A percentile compares a stretch with the other conserved stretches of the same genome.
Conservation (phyloP, 1,140 invertebrate species). For the Eueides isabella region DNA sequence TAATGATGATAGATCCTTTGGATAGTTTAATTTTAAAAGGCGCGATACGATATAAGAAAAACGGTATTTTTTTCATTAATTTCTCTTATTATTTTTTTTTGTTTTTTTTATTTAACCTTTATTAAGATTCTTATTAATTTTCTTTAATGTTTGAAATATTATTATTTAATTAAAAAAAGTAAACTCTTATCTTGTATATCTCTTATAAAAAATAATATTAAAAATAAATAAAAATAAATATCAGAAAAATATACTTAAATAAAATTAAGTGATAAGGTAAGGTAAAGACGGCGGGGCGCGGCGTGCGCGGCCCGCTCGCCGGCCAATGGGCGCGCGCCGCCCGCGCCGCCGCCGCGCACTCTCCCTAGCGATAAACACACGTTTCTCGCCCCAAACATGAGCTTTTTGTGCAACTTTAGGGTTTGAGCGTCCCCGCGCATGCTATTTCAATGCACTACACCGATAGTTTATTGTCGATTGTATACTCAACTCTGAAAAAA, state of each 20-base stretch:
- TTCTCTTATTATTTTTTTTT: no score
- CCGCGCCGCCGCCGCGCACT: slow-evolving; percentile 46
- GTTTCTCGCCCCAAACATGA: slow-evolving; percentile 51
- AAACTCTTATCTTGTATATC: background rate
- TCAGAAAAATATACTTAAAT: background rate
- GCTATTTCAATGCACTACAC: background rate
- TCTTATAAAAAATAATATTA: background rate
- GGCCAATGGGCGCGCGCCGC: slow-evolving; percentile 59
- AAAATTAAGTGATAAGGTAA: slow-evolving; percentile 35
- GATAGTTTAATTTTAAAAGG: no score
- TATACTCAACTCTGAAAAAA: slow-evolving; percentile 47
- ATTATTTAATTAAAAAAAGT: background rate
- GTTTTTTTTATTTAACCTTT: no score
- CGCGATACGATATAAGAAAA: no score
- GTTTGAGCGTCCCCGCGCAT: slow-evolving; percentile 57
- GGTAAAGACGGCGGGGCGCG: slow-evolving; percentile 34
- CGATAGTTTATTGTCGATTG: background rate
- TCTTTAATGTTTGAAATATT: background rate
- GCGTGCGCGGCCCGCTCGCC: slow-evolving; percentile 39
- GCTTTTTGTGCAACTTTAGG: slow-evolving; percentile 70
- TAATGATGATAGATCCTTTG: no score
- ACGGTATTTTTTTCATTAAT: no score
- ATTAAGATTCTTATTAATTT: background rate
- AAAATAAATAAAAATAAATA: slow-evolving; percentile 17
- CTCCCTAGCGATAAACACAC: slow-evolving; percentile 43